Base-by-base conservation (phyloP, 2,797 vertebrate species). In the Chelon labrosus region DNA sequence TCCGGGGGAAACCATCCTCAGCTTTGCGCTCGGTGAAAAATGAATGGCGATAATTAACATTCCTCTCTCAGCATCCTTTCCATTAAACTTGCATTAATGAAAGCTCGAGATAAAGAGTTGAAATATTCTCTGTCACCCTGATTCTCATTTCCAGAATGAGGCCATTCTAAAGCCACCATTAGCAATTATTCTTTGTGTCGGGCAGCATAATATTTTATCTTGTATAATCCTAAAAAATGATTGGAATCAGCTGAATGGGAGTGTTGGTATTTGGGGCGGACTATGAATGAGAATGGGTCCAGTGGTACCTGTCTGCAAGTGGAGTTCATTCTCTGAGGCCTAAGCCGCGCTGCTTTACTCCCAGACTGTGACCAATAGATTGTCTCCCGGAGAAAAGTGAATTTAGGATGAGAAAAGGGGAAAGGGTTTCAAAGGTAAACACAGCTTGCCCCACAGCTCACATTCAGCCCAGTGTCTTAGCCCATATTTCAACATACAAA, bases 51-150 rank as follows among this genome's bases (percentile, higher is more conserved):
- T 93, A 93, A 95, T 94, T 94, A 94, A 89, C 88, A 93, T 93
- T 93, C 91, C 73, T 87, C 87, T 86, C 91, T 80, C 81, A 80
- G 87, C 88, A 88, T 89, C 88, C 83, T 83, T 93, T 87, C 91
- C 91, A 94, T 94, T 94, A 93, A 92, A 90, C 58, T 80, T 75
- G 76, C 79, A 85, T 91, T 93, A 93, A 94, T 91, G 89, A 90
- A 94, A 91, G 85, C 85, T 76, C 46, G 78, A 91, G 92, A 95
- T 94, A 94, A 94, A 94, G 91, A 90, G 79, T 73, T 88, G 85
- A 93, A 92, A 92, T 87, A 88, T 90, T 84, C 71, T 79, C 87
- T 82, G 83, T 90, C 85, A 88, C 75, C 85, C 87, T 80, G 61
- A 75, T 84, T 91, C 89, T 91, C 80, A 80, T 93, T 88, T 91